These are phyloP conservation scores for Microhierax caerulescens DNA, from an alignment of 2,797 vertebrate genomes.

Conservation along the genomic window DNA sequence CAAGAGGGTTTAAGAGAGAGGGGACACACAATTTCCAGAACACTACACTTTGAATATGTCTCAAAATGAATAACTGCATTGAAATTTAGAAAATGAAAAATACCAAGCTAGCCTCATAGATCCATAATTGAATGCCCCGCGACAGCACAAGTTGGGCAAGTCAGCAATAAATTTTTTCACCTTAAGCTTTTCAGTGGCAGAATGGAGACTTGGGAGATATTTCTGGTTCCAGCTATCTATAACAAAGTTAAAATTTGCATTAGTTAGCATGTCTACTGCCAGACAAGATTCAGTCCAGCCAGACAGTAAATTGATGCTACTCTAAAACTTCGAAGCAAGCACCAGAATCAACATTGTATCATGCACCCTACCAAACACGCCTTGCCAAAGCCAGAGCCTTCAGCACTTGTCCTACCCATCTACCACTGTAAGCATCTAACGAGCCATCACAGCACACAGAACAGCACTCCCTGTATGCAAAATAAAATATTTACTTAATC, in stretches of 20 bases:
- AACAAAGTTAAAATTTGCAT: slow-evolving; percentile 47
- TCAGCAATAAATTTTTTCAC: slow-evolving; percentile 49
- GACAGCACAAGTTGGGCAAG: neutral
- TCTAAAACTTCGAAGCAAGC: slow-evolving; percentile 29
- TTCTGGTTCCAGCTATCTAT: slow-evolving; percentile 49
- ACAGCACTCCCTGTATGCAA: neutral
- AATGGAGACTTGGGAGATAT: slow-evolving; percentile 31
- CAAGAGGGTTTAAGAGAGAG: neutral
- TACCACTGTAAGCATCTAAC: neutral
- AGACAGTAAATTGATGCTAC: slow-evolving; percentile 49
- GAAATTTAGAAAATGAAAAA: slow-evolving; percentile 67
- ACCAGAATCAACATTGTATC: neutral
- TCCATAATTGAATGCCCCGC: slow-evolving; percentile 6
- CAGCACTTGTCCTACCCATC: neutral
- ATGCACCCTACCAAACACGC: neutral
- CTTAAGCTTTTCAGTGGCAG: slow-evolving; percentile 34
- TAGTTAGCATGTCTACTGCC: slow-evolving; percentile 17
- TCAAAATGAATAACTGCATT: slow-evolving; percentile 53
- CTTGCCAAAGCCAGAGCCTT: neutral
- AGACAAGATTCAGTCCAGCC: slow-evolving; percentile 13
- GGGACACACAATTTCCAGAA: slow-evolving; percentile 43
- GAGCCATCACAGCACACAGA: neutral
- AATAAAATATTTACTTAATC: neutral
- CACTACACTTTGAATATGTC: slow-evolving; percentile 4
- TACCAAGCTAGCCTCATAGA: slow-evolving; percentile 11